These are phyloP conservation scores for Mungos mungo DNA, from an alignment of 2,113 vertebrate genomes.

Conservation along the genomic window DNA sequence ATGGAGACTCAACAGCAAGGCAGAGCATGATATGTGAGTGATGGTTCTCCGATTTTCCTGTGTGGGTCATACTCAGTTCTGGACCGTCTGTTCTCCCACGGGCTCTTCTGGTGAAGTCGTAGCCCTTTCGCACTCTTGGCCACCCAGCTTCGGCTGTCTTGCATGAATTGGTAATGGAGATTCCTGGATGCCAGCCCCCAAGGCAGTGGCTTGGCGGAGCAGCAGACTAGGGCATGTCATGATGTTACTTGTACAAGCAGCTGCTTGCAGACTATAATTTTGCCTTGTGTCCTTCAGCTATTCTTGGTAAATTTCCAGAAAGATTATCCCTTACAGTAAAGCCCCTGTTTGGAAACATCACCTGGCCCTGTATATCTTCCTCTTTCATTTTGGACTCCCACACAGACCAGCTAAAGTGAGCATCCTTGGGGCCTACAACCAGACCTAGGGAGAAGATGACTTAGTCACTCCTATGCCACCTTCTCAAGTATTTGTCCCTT, in stretches of 20 bases:
- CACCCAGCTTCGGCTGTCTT: background rate
- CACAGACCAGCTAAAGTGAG: background rate
- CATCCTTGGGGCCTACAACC: background rate
- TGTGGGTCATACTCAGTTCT: background rate
- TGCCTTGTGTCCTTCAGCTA: slow-evolving; percentile 3
- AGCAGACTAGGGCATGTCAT: background rate
- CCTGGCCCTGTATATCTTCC: background rate
- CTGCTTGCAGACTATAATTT: background rate
- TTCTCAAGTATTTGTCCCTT: background rate
- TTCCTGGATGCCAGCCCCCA: accelerated
- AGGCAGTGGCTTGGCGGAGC: background rate
- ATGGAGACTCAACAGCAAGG: background rate
- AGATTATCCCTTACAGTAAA: background rate
- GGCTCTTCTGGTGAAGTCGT: background rate
- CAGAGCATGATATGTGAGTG: background rate
- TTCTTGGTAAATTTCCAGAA: slow-evolving; percentile 22
- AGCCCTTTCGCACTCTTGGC: background rate
- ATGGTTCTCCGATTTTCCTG: background rate
- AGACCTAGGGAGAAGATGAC: background rate
- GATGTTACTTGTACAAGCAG: background rate
- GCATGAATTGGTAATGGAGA: background rate
- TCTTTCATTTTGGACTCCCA: background rate
- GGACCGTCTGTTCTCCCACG: background rate
- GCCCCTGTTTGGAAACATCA: background rate
- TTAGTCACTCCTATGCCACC: background rate